Percentiles rank a stretch among this genome's conserved stretches.
Conservation (phyloP, 2,113 vertebrate genomes). For the Austrofundulus limnaeus region DNA sequence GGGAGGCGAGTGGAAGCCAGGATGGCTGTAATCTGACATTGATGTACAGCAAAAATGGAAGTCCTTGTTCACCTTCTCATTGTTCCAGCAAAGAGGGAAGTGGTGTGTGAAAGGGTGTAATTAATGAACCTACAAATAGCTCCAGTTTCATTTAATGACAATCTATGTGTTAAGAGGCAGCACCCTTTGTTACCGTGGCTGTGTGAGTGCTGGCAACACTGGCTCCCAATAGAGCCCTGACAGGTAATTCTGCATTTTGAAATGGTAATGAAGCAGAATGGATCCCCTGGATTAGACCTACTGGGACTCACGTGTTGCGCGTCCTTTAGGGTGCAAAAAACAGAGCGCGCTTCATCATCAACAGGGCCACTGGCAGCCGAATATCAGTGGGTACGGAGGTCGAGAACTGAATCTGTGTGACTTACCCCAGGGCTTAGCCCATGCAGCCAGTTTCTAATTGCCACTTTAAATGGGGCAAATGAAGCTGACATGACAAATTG, state of each 20-base stretch:
- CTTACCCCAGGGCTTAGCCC: conserved; percentile 68
- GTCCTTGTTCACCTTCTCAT: conserved; percentile 75
- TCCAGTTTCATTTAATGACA: conserved; percentile 75
- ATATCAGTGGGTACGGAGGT: conserved; percentile 50
- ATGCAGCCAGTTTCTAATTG: conserved; percentile 67
- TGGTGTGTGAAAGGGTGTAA: conserved; percentile 75
- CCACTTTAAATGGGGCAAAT: conserved; percentile 68
- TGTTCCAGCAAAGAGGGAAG: conserved; percentile 66
- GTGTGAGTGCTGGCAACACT: conserved; percentile 55
- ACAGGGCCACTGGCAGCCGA: conserved; percentile 39
- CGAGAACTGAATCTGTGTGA: conserved; percentile 58
- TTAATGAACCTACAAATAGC: conserved; percentile 79
- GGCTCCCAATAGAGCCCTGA: conserved; percentile 65
- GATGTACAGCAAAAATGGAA: conserved; percentile 73
- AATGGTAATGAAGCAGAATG: conserved; percentile 72
- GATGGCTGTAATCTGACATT: conserved; percentile 68
- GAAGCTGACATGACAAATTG: conserved; percentile 72
- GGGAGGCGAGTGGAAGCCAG: conserved; percentile 35
- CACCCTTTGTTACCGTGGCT: conserved; percentile 66
- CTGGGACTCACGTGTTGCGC: conserved; percentile 48
- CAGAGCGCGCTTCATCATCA: conserved; percentile 55
- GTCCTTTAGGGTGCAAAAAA: conserved; percentile 58
- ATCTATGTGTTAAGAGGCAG: conserved; percentile 73
- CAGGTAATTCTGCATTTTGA: conserved; percentile 72
- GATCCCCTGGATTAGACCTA: conserved; percentile 51